Conservation (phyloP, 2,888 invertebrate species). For the Notocelia uddmanniana region DNA sequence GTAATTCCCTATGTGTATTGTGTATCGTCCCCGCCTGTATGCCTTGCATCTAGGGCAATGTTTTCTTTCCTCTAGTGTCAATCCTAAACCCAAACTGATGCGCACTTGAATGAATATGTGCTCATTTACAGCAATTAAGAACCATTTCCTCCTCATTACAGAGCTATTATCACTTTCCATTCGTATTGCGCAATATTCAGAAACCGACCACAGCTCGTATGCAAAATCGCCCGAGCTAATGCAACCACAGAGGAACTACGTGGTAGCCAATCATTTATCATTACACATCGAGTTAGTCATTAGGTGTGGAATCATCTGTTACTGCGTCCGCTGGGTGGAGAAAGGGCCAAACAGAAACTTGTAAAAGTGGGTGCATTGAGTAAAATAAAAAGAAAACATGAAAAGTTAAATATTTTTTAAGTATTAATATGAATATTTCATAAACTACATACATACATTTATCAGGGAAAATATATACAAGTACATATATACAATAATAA, state of each 20-base stretch:
- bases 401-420: no score
- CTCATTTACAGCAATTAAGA: not conserved
- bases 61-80: not conserved
- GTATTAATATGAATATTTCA: no score
- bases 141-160: constrained; percentile 9
- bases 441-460: no score
- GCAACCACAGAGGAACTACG: constrained; percentile 42
- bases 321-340: constrained; percentile 26
- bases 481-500: no score
- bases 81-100: not conserved
- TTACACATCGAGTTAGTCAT: constrained; percentile 26
- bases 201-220: constrained; percentile 39
- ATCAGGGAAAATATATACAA: no score
- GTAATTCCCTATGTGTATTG: not conserved
- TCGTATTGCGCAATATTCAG: constrained; percentile 29
- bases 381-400: no score
- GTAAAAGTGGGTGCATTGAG: no score
- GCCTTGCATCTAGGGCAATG: not conserved
- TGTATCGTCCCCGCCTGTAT: no score
- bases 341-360: no score
- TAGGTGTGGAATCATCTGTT: constrained; percentile 35
- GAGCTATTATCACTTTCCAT: constrained; percentile 37
- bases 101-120: not conserved
- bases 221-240: constrained; percentile 33
- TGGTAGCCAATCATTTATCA: constrained; percentile 29